These are phyloP conservation scores for Caenorhabditis sp. DNA, from an alignment of 2,888 invertebrate species.

Conservation along the genomic window DNA sequence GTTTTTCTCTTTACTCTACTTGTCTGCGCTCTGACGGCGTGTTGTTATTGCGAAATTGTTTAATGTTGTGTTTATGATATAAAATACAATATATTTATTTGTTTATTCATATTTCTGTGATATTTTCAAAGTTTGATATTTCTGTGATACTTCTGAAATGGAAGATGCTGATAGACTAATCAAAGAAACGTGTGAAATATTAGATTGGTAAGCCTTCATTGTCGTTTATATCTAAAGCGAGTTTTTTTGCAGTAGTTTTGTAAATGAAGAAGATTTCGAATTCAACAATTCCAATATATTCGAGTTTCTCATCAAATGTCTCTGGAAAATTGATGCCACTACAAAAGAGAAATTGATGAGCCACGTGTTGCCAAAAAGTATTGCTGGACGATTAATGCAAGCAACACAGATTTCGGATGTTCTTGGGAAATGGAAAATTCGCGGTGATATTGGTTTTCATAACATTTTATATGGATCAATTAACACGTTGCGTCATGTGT, in stretches of 20 bases:
- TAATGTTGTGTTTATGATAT: background rate
- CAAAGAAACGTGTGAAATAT: constrained; percentile 19
- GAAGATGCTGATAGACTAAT: constrained; percentile 35
- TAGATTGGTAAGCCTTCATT: constrained; percentile 40
- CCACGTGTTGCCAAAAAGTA: constrained; percentile 16
- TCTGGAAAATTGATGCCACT: constrained; percentile 37
- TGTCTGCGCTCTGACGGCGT: background rate
- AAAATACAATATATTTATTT: background rate
- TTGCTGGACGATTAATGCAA: constrained; percentile 21
- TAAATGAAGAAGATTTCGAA: constrained; percentile 22
- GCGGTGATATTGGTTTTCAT: constrained; percentile 39
- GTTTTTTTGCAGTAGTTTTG: constrained; percentile 27
- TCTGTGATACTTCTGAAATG: constrained; percentile 21
- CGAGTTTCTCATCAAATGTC: constrained; percentile 38
- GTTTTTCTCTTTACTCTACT: background rate
- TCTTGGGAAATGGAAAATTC: constrained; percentile 17
- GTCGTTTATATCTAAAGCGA: too few relatives aligned
- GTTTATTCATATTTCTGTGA: background rate
- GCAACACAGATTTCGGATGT: constrained; percentile 17
- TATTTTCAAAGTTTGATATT: constrained; percentile 17
- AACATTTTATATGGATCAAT: constrained; percentile 40
- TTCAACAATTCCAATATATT: constrained; percentile 28
- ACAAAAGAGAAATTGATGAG: constrained; percentile 24
- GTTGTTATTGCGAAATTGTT: background rate
- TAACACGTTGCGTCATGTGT: constrained; percentile 27